Evolutionary conservation across 2,888 invertebrate genomes (phyloP).

Genomic region (Brenthis daphne): DNA sequence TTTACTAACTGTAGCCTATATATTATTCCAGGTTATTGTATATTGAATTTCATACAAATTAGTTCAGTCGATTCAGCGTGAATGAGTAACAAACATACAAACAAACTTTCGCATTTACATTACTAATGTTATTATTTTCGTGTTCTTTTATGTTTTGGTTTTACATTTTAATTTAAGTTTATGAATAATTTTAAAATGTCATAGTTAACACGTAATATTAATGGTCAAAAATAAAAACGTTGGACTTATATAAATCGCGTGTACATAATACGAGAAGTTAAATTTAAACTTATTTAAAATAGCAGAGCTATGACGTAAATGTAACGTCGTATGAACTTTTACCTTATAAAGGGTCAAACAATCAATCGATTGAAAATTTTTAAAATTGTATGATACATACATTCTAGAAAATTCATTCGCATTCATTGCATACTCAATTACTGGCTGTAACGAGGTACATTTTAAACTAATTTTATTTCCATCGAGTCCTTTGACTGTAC

Average conservation of each 20-base stretch:
- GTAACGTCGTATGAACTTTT: neutral
- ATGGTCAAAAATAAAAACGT: neutral
- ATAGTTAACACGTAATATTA: neutral
- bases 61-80: too few relatives aligned
- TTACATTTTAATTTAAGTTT: too few relatives aligned
- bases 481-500: slow-evolving; percentile 59
- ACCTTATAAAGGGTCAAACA: neutral
- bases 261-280: neutral
- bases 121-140: too few relatives aligned
- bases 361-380: neutral
- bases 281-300: slow-evolving; percentile 34
- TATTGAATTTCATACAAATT: too few relatives aligned
- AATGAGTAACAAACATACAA: too few relatives aligned
- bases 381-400: neutral
- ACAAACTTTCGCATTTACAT: too few relatives aligned
- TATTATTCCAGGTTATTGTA: too few relatives aligned
- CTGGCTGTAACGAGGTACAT: slow-evolving; percentile 64
- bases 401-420: slow-evolving; percentile 47
- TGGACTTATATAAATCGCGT: neutral
- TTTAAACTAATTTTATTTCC: slow-evolving; percentile 68
- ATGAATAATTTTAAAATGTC: slow-evolving; percentile 4
- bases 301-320: slow-evolving; percentile 19
- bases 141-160: too few relatives aligned
- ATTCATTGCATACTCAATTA: slow-evolving; percentile 61
- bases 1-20: too few relatives aligned